These are phyloP conservation scores for Seira musarum DNA, from an alignment of 2,888 invertebrate genomes.

Conservation along the genomic window DNA sequence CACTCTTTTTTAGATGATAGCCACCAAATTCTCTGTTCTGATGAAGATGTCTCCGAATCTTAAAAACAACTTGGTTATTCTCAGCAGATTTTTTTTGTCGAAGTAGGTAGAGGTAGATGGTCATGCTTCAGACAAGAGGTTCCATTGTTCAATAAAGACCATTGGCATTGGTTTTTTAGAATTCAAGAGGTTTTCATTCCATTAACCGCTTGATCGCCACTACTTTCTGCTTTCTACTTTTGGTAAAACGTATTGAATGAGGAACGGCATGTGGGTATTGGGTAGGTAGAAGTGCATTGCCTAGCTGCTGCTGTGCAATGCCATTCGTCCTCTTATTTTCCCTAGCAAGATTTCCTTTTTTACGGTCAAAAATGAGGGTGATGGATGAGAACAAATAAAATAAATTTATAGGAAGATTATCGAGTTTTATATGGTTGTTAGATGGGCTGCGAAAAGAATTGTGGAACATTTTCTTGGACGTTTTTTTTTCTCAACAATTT, in stretches of 20 bases:
- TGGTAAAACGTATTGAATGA: background rate
- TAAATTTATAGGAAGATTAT: conserved; percentile 62
- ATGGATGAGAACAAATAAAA: conserved; percentile 61
- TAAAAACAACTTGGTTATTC: no score
- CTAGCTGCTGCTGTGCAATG: no score
- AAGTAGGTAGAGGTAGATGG: no score
- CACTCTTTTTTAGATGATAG: no score
- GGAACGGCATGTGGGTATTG: no score
- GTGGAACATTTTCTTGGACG: conserved; percentile 28
- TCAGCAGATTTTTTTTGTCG: no score
- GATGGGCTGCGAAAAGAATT: conserved; percentile 45
- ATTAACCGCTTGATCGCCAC: background rate
- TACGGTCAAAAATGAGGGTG: conserved; percentile 59
- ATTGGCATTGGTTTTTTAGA: background rate
- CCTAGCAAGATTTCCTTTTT: no score
- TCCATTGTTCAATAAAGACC: background rate
- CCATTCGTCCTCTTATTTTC: no score
- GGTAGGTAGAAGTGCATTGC: no score
- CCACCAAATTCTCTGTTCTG: no score
- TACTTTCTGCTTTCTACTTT: background rate
- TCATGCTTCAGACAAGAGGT: background rate
- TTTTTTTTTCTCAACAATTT: conserved; percentile 16
- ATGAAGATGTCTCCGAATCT: no score
- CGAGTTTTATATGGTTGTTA: conserved; percentile 57
- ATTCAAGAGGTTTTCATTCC: conserved; percentile 12